A percentile compares a stretch with the other conserved stretches of the same genome.
These are phyloP conservation scores for Motacilla alba DNA, from an alignment of 2,113 vertebrate species.

Conservation along the genomic window DNA sequence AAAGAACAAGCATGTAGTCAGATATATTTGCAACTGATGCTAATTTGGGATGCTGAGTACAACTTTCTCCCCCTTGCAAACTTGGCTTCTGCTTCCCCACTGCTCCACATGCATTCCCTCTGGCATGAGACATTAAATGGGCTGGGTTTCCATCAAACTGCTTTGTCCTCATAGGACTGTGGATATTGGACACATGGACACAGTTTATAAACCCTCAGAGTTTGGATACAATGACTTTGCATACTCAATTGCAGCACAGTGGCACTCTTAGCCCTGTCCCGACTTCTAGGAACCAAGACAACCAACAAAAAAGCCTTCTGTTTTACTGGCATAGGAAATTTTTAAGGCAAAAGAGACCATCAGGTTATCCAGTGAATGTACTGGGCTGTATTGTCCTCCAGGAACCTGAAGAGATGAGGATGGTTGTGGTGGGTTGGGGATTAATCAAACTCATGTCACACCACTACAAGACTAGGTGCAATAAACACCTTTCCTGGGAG, in stretches of 20 bases:
- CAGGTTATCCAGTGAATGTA: neutral
- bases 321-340: neutral
- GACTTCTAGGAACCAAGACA: neutral
- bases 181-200: neutral
- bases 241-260: fast-evolving
- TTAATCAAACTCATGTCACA: neutral
- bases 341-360: neutral
- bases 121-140: neutral
- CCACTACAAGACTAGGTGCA: neutral
- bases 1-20: neutral
- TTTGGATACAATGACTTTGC: fast-evolving
- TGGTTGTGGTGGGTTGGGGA: neutral
- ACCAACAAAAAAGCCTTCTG: neutral
- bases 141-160: neutral
- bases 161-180: neutral
- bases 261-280: neutral
- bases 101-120: neutral
- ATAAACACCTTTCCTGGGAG: neutral
- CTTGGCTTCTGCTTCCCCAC: neutral
- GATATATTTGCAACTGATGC: neutral
- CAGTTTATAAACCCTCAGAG: neutral
- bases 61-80: neutral
- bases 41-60: neutral
- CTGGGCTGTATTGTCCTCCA: neutral
- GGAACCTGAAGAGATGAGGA: neutral